These are phyloP conservation scores for Otus sunia DNA, from an alignment of 2,113 vertebrate genomes.

Conservation along the genomic window DNA sequence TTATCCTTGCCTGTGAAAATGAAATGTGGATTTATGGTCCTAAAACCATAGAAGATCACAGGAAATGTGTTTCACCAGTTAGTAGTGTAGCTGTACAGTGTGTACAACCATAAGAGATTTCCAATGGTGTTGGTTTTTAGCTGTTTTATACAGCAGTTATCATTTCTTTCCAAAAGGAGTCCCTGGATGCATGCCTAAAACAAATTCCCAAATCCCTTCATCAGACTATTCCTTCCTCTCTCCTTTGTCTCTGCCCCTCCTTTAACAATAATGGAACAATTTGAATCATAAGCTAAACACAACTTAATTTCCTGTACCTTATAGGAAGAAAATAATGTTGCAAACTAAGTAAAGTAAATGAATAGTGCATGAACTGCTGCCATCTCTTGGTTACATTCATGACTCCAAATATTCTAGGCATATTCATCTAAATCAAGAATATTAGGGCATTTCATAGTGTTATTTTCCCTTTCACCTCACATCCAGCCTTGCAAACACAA, in stretches of 20 bases:
- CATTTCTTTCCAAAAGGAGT: background rate
- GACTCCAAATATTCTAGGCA: background rate
- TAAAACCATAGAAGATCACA: background rate
- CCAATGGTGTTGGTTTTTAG: background rate
- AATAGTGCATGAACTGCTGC: constrained; percentile 46
- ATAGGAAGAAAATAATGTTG: background rate
- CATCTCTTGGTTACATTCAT: constrained; percentile 53
- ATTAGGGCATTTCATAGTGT: background rate
- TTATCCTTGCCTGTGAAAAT: background rate
- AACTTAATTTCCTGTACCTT: background rate
- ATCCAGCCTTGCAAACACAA: background rate
- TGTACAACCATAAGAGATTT: background rate
- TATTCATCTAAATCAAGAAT: background rate
- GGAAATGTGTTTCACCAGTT: background rate
- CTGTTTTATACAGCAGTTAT: background rate
- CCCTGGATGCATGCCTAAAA: background rate
- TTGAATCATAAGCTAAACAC: background rate
- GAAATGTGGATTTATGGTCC: background rate
- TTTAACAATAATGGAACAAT: background rate
- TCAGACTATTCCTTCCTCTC: background rate
- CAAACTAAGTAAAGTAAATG: background rate
- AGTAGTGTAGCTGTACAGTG: background rate
- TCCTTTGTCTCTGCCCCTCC: background rate
- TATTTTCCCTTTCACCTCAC: background rate
- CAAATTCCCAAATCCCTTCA: background rate